These are phyloP conservation scores for Sinelater perroti DNA, from an alignment of 2,888 invertebrate genomes.

Conservation along the genomic window DNA sequence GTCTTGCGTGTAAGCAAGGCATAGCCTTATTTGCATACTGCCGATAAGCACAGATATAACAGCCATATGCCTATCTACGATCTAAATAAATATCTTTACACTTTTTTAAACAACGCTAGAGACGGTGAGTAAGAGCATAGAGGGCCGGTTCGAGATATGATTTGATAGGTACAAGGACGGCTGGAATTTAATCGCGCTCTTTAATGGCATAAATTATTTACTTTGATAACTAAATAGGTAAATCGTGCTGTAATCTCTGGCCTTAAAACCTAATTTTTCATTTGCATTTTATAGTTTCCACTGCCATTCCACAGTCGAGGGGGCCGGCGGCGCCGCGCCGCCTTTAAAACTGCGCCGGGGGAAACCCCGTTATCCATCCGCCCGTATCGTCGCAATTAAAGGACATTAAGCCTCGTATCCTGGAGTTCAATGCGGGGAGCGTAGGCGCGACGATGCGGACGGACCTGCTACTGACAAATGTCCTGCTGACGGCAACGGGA, in stretches of 20 bases:
- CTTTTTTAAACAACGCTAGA: conserved; percentile 42
- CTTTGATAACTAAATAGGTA: conserved; percentile 58
- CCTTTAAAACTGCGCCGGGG: no score
- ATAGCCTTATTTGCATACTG: conserved; percentile 54
- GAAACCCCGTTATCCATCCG: no score
- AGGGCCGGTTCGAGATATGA: conserved; percentile 57
- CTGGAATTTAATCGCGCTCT: conserved; percentile 58
- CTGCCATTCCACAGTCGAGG: no score
- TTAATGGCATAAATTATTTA: conserved; percentile 60
- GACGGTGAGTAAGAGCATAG: conserved; percentile 44
- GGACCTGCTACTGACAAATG: conserved; percentile 35
- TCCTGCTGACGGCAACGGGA: conserved; percentile 47
- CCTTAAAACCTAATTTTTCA: conserved; percentile 38
- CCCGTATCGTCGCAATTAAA: no score
- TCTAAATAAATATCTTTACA: conserved; percentile 56
- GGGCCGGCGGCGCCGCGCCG: no score
- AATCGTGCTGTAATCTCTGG: conserved; percentile 57
- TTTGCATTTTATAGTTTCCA: conserved; percentile 30
- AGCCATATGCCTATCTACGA: conserved; percentile 52
- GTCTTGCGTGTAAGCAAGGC: conserved; percentile 51
- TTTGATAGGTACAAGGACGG: conserved; percentile 58
- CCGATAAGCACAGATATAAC: conserved; percentile 56
- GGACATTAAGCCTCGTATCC: conserved; percentile 23
- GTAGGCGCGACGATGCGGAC: conserved; percentile 19
- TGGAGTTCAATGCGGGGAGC: conserved; percentile 16